phyloP scores from a whole-genome alignment of 1,140 invertebrate genomes.

The Caenorhabditis brenneri region DNA sequence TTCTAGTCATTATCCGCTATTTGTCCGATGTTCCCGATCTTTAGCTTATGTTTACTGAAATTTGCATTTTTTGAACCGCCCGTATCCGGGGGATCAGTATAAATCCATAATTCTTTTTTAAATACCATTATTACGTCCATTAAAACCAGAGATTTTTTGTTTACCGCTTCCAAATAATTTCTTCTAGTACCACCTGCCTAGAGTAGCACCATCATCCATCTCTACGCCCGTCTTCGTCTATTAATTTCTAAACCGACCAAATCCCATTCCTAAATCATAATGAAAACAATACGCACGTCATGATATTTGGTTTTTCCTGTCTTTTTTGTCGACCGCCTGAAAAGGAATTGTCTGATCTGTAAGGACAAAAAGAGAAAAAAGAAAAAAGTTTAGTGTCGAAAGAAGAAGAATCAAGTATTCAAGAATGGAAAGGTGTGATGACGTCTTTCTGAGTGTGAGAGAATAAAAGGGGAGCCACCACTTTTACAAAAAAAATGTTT shows the following conservation, averaged over 20 bases:
- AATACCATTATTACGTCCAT: too few relatives aligned
- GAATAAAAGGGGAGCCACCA: not conserved
- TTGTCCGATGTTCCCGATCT: too few relatives aligned
- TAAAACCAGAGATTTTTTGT: too few relatives aligned
- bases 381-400: too few relatives aligned
- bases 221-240: not conserved
- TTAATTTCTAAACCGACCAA: not conserved
- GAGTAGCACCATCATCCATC: too few relatives aligned
- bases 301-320: not conserved
- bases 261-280: not conserved
- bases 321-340: not conserved
- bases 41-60: too few relatives aligned
- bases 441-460: not conserved
- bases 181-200: not conserved
- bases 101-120: too few relatives aligned
- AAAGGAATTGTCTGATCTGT: not conserved
- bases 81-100: too few relatives aligned
- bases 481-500: too few relatives aligned
- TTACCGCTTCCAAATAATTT: not conserved
- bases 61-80: too few relatives aligned
- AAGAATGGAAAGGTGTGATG: slow-evolving; percentile 16
- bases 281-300: not conserved
- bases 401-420: not conserved
- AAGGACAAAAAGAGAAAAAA: not conserved
- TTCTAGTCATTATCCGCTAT: too few relatives aligned